Percentiles rank a stretch among this genome's conserved stretches.
Conservation (phyloP, 2,888 invertebrate genomes). For the Cosmia pyralina region DNA sequence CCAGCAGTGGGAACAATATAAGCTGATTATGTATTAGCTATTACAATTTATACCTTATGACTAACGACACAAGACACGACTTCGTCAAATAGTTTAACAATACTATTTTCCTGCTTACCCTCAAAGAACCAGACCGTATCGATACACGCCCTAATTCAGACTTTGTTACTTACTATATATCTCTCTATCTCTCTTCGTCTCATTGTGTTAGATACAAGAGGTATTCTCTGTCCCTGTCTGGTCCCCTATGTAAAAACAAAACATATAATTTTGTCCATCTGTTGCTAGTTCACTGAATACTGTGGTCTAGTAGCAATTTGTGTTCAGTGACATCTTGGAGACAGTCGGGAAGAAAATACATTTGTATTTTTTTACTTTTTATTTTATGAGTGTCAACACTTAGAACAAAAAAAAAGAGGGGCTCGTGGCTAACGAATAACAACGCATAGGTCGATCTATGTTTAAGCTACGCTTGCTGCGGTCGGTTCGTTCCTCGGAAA, state of each 20-base stretch:
- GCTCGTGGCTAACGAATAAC: not conserved
- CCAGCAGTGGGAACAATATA: too few relatives aligned
- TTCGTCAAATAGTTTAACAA: too few relatives aligned
- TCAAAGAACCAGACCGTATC: slow-evolving; percentile 47
- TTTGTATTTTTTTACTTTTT: slow-evolving; percentile 1
- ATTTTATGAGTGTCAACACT: not conserved
- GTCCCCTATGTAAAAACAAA: slow-evolving; percentile 64
- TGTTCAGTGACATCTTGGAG: slow-evolving; percentile 72
- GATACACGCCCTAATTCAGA: slow-evolving; percentile 43
- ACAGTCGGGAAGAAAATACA: slow-evolving; percentile 46
- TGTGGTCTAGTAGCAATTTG: slow-evolving; percentile 73
- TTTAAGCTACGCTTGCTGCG: not conserved
- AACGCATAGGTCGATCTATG: not conserved
- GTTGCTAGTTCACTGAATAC: slow-evolving; percentile 72
- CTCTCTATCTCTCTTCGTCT: slow-evolving; percentile 32
- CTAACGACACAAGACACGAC: too few relatives aligned
- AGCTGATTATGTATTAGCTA: too few relatives aligned
- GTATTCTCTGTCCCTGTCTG: slow-evolving; percentile 32
- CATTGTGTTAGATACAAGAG: not conserved
- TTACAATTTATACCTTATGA: too few relatives aligned
- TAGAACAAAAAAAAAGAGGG: not conserved
- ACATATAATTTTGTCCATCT: slow-evolving; percentile 72
- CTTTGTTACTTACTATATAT: slow-evolving; percentile 27
- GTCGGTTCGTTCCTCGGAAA: not conserved
- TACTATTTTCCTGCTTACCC: slow-evolving; percentile 25